Evolutionary conservation across 2,113 vertebrate genomes (phyloP), one percentile per base, ranked within the genome.

Genomic region (Zapus hudsonius): DNA sequence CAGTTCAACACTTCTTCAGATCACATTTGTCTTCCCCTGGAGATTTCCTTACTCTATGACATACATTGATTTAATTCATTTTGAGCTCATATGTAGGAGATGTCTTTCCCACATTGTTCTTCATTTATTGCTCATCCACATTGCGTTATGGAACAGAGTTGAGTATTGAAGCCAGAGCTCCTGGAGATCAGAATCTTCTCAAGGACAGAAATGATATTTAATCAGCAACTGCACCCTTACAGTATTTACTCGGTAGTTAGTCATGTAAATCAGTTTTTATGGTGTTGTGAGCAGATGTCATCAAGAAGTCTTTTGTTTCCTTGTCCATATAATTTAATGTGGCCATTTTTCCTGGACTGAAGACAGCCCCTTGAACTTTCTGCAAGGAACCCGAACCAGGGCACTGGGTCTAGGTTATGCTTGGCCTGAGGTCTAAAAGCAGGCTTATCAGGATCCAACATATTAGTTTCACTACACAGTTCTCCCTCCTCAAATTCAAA

Each of bases 61-160:
- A 6, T 42, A 23, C 8, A 27, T 8, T 78, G 38, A 82, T 74
- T 92, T 92, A 19, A 10, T 92, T 90, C 25, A 22, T 67, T 84
- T 92, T 81, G 57, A 84, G 27, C 47, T 73, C 57, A 52, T 15
- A 8, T n/a, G 47, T 44, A 42, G 10, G 4, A 52, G 16, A 67
- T 91, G 9, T 74, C 76, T 91, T 2, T 82, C 31, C 61, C 42
- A 36, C 76, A 59, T 61, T 64, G 84, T 47, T 63, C 5, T 33
- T 29, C 55, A 70, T 67, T 93, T 87, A 79, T 86, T 95, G 81
- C 79, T 89, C 36, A 80, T 59, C 76, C 76, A 12, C 10, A 20
- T 5, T 57, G 38, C 73, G 42, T 88, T 84, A 92, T 86, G 76
- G 47, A 72, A 84, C n/a, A 89, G 33, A 70, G 52, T 78, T 66